A percentile compares a stretch with the other conserved stretches of the same genome.
These are phyloP conservation scores for Hymenochirus boettgeri DNA, from an alignment of 2,113 vertebrate genomes.

Conservation along the genomic window DNA sequence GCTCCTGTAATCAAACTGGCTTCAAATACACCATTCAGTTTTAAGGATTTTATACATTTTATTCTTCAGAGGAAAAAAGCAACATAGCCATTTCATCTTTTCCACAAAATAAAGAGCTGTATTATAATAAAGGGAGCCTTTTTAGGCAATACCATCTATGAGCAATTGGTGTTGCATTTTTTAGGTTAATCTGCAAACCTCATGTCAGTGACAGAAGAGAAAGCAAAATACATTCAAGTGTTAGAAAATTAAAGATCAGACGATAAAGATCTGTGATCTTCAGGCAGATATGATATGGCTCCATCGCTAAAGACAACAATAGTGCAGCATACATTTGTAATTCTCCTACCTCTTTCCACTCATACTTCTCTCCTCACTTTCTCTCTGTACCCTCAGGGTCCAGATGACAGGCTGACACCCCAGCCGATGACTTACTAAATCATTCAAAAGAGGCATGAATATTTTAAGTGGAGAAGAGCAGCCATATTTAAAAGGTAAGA, in stretches of 20 bases:
- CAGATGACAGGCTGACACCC: constrained; percentile 24
- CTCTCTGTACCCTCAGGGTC: background rate
- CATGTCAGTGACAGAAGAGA: too few relatives aligned
- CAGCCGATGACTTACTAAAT: constrained; percentile 16
- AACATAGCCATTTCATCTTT: too few relatives aligned
- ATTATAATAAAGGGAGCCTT: too few relatives aligned
- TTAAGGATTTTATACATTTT: too few relatives aligned
- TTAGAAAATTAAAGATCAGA: background rate
- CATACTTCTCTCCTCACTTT: constrained; percentile 15
- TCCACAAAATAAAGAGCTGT: too few relatives aligned
- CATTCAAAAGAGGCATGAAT: constrained; percentile 28
- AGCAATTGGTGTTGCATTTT: too few relatives aligned
- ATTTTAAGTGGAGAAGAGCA: constrained; percentile 16
- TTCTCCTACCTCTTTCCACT: constrained; percentile 1
- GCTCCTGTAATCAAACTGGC: too few relatives aligned
- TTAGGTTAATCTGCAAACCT: too few relatives aligned
- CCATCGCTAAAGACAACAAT: background rate
- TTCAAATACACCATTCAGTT: too few relatives aligned
- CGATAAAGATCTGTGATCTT: background rate
- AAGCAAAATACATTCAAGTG: background rate
- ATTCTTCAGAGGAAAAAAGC: too few relatives aligned
- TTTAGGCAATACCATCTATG: too few relatives aligned
- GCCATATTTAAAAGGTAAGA: constrained; percentile 9
- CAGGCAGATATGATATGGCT: background rate
- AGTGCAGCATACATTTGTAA: background rate